Conservation (phyloP, 2,797 vertebrate species). For the Limnodromus scolopaceus region DNA sequence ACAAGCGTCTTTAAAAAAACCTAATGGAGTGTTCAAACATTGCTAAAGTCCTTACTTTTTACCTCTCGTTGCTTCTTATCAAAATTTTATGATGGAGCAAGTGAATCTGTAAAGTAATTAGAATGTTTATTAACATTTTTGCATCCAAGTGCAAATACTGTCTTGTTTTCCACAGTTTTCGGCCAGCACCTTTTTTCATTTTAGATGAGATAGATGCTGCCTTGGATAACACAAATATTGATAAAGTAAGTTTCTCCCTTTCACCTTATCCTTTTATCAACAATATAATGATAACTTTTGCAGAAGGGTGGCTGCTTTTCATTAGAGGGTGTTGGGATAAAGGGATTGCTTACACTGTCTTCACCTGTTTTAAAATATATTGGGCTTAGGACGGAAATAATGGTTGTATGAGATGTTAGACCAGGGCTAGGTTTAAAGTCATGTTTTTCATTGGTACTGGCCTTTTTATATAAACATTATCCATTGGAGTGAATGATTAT, state of each 20-base stretch:
- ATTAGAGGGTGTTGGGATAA: background rate
- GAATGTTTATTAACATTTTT: background rate
- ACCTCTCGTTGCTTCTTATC: background rate
- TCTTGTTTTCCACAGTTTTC: slow-evolving; percentile 81
- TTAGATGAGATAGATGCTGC: slow-evolving; percentile 97
- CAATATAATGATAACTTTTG: background rate
- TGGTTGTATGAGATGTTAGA: background rate
- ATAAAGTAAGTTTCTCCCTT: slow-evolving; percentile 82
- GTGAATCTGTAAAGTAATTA: background rate
- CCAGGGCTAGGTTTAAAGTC: background rate
- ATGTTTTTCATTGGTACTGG: background rate
- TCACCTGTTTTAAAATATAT: background rate
- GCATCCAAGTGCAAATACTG: background rate
- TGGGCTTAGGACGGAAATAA: background rate
- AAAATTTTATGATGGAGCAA: background rate
- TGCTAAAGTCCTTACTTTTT: background rate
- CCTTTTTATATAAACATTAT: background rate
- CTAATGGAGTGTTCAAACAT: background rate
- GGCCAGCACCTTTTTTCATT: slow-evolving; percentile 93
- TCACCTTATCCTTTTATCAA: background rate
- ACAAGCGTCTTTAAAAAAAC: background rate
- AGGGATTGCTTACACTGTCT: background rate
- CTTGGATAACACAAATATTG: slow-evolving; percentile 94
- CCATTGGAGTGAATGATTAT: background rate
- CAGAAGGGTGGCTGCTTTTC: background rate